Evolutionary conservation across 2,888 invertebrate genomes (phyloP).

Genomic region (Orthosia incerta): DNA sequence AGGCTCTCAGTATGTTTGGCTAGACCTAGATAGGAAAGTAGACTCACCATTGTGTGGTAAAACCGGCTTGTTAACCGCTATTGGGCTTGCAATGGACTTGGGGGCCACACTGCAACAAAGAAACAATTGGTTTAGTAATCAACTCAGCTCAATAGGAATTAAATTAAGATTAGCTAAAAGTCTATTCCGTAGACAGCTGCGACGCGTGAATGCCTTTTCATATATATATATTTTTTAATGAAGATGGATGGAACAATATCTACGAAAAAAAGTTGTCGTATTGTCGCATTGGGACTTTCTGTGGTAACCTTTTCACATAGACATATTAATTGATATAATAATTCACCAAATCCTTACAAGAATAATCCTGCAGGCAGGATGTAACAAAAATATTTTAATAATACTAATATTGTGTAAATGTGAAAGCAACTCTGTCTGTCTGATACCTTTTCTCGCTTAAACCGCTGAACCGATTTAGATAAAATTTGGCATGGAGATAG

Average conservation of each 20-base stretch:
- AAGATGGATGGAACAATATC: no score
- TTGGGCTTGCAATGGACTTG: constrained; percentile 79
- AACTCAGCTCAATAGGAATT: not conserved
- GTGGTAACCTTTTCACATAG: no score
- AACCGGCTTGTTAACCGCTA: constrained; percentile 79
- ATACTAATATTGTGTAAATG: no score
- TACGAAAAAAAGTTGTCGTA: no score
- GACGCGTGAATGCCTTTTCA: not conserved
- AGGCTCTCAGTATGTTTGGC: not conserved
- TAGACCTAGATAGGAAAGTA: not conserved
- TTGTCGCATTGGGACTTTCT: no score
- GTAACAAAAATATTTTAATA: no score
- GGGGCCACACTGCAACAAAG: constrained; percentile 85
- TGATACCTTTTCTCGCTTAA: no score
- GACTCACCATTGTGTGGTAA: constrained; percentile 83
- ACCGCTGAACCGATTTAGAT: no score
- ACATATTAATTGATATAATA: no score
- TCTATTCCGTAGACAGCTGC: not conserved
- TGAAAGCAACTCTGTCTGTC: no score
- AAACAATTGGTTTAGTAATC: constrained; percentile 5
- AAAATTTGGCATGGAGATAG: no score
- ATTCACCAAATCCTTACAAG: constrained; percentile 2
- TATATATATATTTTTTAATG: no score
- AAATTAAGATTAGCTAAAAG: not conserved
- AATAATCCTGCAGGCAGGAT: not conserved